These are phyloP conservation scores for Luperina nickerlii DNA, from an alignment of 2,888 invertebrate genomes.

Conservation along the genomic window DNA sequence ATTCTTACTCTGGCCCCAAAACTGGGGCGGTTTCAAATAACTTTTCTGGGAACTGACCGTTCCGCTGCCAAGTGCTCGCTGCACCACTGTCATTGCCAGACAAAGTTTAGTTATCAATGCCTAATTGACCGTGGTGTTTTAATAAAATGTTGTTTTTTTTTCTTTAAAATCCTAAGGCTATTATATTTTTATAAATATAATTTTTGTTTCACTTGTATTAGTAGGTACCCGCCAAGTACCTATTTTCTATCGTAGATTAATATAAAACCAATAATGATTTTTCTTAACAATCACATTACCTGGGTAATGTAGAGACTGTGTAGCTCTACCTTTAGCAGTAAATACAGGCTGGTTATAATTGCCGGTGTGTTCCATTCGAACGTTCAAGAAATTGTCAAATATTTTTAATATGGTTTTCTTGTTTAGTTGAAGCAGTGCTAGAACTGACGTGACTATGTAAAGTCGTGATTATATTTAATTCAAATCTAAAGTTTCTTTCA, in stretches of 20 bases:
- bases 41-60: conserved; percentile 84
- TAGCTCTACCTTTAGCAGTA: too few relatives aligned
- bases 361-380: too few relatives aligned
- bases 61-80: conserved; percentile 82
- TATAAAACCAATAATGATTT: not conserved
- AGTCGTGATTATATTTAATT: too few relatives aligned
- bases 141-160: not conserved
- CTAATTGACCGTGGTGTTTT: conserved; percentile 69
- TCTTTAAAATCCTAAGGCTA: not conserved
- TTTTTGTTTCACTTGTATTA: not conserved
- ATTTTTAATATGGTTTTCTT: too few relatives aligned
- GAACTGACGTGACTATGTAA: too few relatives aligned
- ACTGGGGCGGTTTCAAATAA: conserved; percentile 88
- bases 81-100: conserved; percentile 88
- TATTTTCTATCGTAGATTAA: not conserved
- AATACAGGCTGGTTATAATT: too few relatives aligned
- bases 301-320: too few relatives aligned
- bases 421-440: too few relatives aligned
- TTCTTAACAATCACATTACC: not conserved
- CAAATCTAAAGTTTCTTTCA: too few relatives aligned
- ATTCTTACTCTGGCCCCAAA: conserved; percentile 78
- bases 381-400: too few relatives aligned
- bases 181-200: not conserved
- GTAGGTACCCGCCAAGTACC: too few relatives aligned
- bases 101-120: conserved; percentile 78